These are phyloP conservation scores for Vulpes vulpes DNA, from an alignment of 2,113 vertebrate species.

Conservation along the genomic window DNA sequence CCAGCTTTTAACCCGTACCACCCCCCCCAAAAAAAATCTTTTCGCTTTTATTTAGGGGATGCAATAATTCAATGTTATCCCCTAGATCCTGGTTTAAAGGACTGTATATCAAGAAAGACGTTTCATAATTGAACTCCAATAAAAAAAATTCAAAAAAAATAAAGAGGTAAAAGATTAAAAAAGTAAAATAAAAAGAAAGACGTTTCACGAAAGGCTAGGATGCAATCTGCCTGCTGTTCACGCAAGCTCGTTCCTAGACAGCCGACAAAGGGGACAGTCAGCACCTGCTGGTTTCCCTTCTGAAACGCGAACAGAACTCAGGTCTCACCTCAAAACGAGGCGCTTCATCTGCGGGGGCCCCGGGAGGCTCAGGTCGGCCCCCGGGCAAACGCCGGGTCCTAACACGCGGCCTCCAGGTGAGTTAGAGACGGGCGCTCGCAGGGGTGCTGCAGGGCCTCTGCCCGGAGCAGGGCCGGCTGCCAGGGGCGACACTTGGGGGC, in stretches of 20 bases:
- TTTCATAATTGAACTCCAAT: not conserved
- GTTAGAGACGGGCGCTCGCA: not conserved
- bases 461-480: not conserved
- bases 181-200: not conserved
- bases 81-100: slow-evolving; percentile 22
- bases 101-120: not conserved
- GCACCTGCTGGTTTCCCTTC: not conserved
- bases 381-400: not conserved
- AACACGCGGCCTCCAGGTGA: not conserved
- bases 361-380: not conserved
- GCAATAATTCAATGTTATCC: not conserved
- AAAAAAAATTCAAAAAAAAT: too few species aligned
- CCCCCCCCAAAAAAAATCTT: not conserved
- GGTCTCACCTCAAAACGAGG: not conserved
- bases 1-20: not conserved
- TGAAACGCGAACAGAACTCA: not conserved
- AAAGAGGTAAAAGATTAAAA: too few species aligned
- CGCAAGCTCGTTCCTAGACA: not conserved
- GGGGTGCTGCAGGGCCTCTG: not conserved
- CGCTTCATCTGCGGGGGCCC: not conserved
- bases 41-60: not conserved
- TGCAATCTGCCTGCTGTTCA: slow-evolving; percentile 33
- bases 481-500: too few species aligned
- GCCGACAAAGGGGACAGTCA: not conserved
- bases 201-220: slow-evolving; percentile 31